Evolutionary conservation across 2,888 invertebrate genomes (phyloP).

Genomic region (Philonicus albiceps): DNA sequence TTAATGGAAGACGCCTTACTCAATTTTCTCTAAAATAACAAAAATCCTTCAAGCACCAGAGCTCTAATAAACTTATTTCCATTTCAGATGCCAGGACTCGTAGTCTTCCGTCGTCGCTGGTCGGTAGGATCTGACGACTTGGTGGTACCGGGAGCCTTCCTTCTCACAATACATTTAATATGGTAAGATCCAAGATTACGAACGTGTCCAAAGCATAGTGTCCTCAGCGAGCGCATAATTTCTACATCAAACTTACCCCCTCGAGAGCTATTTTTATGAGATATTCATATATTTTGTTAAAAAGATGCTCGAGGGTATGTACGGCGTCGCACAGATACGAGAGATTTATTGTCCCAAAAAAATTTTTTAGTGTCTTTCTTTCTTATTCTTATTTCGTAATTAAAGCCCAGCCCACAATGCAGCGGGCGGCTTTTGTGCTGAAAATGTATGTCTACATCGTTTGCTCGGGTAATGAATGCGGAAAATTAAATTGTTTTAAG

Average conservation of each 20-base stretch:
- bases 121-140: slow-evolving; percentile 89
- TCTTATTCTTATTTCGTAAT: neutral
- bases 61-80: slow-evolving; percentile 15
- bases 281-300: neutral
- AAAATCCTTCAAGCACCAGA: neutral
- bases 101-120: slow-evolving; percentile 85
- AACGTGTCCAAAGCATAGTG: neutral
- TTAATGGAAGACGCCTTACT: too few species aligned
- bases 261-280: neutral
- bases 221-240: neutral
- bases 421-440: neutral
- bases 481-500: neutral
- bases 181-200: slow-evolving; percentile 69
- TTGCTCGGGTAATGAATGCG: neutral
- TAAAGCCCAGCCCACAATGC: neutral
- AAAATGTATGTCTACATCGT: neutral
- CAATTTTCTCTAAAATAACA: neutral
- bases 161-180: slow-evolving; percentile 76
- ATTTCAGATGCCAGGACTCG: slow-evolving; percentile 80
- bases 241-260: neutral
- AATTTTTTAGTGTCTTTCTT: neutral
- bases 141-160: slow-evolving; percentile 81
- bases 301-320: neutral
- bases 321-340: neutral
- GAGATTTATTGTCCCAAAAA: neutral